Percentiles rank a stretch among this genome's conserved stretches.
phyloP scores from a whole-genome alignment of 2,797 vertebrate species.

The Rhinichthys osculus region DNA sequence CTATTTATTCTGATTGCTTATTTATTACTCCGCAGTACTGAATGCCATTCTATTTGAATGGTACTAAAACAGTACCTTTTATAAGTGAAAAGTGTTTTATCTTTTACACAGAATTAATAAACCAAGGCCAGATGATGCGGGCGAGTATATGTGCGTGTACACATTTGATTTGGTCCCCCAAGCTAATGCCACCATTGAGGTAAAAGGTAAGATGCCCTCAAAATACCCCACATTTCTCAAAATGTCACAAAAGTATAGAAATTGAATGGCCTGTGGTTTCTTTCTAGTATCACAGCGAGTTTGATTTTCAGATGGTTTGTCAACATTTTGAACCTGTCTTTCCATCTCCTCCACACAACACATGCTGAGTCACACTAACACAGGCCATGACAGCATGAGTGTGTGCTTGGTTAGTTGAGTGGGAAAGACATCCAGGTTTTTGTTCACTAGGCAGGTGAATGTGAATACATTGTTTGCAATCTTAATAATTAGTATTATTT shows the following conservation, averaged over 20 bases:
- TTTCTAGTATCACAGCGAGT: not conserved
- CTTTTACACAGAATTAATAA: slow-evolving; percentile 84
- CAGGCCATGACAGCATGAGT: slow-evolving; percentile 19
- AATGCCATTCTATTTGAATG: not conserved
- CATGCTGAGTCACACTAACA: slow-evolving; percentile 29
- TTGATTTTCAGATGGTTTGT: slow-evolving; percentile 7
- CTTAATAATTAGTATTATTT: not conserved
- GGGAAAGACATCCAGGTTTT: slow-evolving; percentile 1
- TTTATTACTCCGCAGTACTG: not conserved
- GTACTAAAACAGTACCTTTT: not conserved
- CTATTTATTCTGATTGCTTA: not conserved
- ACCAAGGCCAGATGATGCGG: slow-evolving; percentile 88
- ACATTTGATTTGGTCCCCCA: slow-evolving; percentile 80
- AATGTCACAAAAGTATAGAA: not conserved
- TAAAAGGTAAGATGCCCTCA: slow-evolving; percentile 85
- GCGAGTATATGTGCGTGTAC: slow-evolving; percentile 93
- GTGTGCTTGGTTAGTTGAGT: slow-evolving; percentile 1
- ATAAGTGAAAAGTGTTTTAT: not conserved
- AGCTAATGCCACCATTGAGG: slow-evolving; percentile 92
- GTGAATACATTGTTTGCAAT: not conserved
- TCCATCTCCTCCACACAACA: slow-evolving; percentile 24
- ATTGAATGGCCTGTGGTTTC: not conserved
- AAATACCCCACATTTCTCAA: not conserved
- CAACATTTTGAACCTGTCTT: not conserved
- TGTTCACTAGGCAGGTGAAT: not conserved